Percentiles rank a stretch among this genome's conserved stretches.
Evolutionary conservation across 2,113 vertebrate genomes (phyloP).

Genomic region (Hypanus sabinus): DNA sequence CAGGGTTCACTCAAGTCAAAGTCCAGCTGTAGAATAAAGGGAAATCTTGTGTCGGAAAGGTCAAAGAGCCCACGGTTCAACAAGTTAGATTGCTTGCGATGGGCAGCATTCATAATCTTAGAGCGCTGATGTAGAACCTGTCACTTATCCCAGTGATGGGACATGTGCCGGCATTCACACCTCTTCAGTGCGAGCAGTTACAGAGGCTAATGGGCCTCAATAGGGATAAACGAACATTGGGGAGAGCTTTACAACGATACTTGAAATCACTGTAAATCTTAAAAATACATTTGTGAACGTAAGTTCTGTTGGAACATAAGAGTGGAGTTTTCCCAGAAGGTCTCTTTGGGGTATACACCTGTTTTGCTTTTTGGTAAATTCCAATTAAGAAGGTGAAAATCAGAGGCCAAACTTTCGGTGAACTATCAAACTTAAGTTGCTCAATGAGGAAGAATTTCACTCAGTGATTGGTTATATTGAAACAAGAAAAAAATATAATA

Average conservation of each 20-base stretch:
- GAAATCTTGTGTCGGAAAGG: not conserved
- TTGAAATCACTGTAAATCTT: slow-evolving; percentile 31
- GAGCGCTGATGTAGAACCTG: too few species aligned
- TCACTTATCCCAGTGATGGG: not conserved
- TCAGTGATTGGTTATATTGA: not conserved
- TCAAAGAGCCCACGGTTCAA: not conserved
- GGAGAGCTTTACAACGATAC: not conserved
- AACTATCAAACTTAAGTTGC: not conserved
- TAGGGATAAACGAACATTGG: not conserved
- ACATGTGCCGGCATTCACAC: too few species aligned
- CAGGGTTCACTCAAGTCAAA: slow-evolving; percentile 14
- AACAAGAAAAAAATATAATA: not conserved
- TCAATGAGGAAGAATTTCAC: not conserved
- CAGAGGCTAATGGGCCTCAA: not conserved
- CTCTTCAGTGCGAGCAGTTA: not conserved
- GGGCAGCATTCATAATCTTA: not conserved
- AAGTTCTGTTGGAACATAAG: slow-evolving; percentile 3
- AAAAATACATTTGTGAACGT: not conserved
- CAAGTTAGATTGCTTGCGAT: not conserved
- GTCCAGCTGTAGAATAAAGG: not conserved
- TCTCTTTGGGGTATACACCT: not conserved
- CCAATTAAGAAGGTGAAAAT: not conserved
- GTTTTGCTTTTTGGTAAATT: not conserved
- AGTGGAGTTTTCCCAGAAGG: not conserved
- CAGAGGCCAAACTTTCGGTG: not conserved